Conservation (phyloP, 2,113 vertebrate species). For the Planiliza haematocheilus region DNA sequence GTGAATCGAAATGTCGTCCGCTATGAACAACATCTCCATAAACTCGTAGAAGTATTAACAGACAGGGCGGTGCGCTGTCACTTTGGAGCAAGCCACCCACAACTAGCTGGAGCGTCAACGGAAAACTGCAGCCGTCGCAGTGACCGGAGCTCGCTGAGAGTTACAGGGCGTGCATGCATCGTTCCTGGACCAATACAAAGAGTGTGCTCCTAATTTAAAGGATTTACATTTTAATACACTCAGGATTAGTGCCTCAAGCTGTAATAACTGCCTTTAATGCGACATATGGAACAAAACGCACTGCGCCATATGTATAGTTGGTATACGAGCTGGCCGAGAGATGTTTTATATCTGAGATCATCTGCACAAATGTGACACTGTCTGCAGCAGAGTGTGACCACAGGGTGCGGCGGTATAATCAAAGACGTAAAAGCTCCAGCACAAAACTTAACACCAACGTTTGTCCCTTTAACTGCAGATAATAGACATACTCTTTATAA, state of each 20-base stretch:
- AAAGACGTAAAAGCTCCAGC: conserved; percentile 13
- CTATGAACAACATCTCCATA: background rate
- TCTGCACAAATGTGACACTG: background rate
- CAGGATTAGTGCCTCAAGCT: conserved; percentile 37
- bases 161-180: background rate
- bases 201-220: conserved; percentile 10
- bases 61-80: background rate
- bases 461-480: background rate
- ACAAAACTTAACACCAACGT: background rate
- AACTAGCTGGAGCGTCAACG: background rate
- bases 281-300: conserved; percentile 32
- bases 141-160: conserved; percentile 3
- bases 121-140: conserved; percentile 12
- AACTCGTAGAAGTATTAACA: conserved; percentile 8
- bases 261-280: conserved; percentile 23
- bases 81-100: background rate
- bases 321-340: conserved; percentile 7
- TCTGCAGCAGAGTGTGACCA: conserved; percentile 1
- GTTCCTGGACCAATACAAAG: conserved; percentile 4
- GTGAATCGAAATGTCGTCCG: conserved; percentile 5
- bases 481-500: conserved; percentile 28
- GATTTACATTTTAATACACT: conserved; percentile 17
- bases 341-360: conserved; percentile 19
- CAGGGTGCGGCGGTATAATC: background rate
- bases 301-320: conserved; percentile 33